These are phyloP conservation scores for Leptopilina clavipes DNA, from an alignment of 1,140 invertebrate species.

Conservation along the genomic window DNA sequence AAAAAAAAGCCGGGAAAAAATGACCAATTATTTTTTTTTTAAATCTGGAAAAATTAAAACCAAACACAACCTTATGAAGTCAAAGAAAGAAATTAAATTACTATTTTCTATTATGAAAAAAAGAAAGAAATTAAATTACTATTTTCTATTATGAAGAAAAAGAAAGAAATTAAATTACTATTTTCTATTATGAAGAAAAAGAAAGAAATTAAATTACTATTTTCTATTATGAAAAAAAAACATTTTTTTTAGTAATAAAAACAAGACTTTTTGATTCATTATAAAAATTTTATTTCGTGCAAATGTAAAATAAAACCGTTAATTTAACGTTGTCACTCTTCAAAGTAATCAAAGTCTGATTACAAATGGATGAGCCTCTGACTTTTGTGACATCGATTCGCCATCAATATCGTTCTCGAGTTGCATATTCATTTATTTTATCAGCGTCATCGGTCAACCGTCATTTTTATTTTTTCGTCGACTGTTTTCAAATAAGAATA, in stretches of 20 bases:
- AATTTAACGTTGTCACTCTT: constrained; percentile 5
- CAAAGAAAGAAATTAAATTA: not conserved
- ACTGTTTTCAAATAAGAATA: not conserved
- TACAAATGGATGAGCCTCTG: constrained; percentile 11
- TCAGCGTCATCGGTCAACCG: constrained; percentile 8
- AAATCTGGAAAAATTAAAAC: not conserved
- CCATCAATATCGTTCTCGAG: not conserved
- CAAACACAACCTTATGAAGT: not conserved
- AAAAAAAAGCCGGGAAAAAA: not conserved
- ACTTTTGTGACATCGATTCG: not conserved
- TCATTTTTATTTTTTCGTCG: not conserved
- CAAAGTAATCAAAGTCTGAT: constrained; percentile 10
- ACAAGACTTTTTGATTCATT: not conserved
- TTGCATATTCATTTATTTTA: constrained; percentile 25
- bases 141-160: no score
- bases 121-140: not conserved
- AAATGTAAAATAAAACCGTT: not conserved
- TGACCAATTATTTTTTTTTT: not conserved
- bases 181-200: no score
- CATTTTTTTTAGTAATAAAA: not conserved
- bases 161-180: not conserved
- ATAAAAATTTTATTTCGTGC: not conserved
- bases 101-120: no score
- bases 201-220: not conserved
- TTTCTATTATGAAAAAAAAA: no score